Base-by-base conservation (phyloP, 1,140 invertebrate species). In the Phthorimaea operculella region DNA sequence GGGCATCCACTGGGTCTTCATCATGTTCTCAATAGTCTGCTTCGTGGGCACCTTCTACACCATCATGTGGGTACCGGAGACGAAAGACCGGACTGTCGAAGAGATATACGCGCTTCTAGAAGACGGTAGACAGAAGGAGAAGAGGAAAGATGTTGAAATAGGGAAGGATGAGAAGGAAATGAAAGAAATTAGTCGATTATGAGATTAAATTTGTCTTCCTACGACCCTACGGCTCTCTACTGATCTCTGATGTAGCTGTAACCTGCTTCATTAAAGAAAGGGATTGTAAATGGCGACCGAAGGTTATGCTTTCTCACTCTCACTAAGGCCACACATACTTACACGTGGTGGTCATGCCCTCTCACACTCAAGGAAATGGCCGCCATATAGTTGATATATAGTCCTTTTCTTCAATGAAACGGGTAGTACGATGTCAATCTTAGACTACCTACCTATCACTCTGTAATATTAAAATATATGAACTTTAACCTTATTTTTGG, bases 1-100 rank as follows among this genome's bases (percentile, higher is more conserved):
- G 0, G 82, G 82, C 10, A 82, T 85, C 52, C 80, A 83, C 45
- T 83, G 82, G 82, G 80, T 85, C 5, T 83, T 85, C 65, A 79
- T 81, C 34, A 62, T 83, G 39, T 85, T 83, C 59, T 81, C 80
- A 1, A 54, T 76, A 6, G 72, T 85, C 2, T 82, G 79, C 59
- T 82, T 85, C 69, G 52, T 78, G 6, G 80, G 80, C 0, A 78
- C 76, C 0, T 48, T 79, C 14, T 85, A 85, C 62, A 83, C 82
- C 0, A 63, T 83, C 15, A 64, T 83, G 9, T 85, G 76, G 59
- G 82, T 85, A 0, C 82, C 82, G 54, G 82, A 85, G 57, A 85
- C 82, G 0, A 85, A 83, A 59, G 74, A 76, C 51, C 62, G 75
- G 28, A 76, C 62, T n/a, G 66, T 85, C 18, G 80, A 81, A 52